These are phyloP conservation scores for Lapara coniferarum DNA, from an alignment of 2,888 invertebrate species.

Conservation along the genomic window DNA sequence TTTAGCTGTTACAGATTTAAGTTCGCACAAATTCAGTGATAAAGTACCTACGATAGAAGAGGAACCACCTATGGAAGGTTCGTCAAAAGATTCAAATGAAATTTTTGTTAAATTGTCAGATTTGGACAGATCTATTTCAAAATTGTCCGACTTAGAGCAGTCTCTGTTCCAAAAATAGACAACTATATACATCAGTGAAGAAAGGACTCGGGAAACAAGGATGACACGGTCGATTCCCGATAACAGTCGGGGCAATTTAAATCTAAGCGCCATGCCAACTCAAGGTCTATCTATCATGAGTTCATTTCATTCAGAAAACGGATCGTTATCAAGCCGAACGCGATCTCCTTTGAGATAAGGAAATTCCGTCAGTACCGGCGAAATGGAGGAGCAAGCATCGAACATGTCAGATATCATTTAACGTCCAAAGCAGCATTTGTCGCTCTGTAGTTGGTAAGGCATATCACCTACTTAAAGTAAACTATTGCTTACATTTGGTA, in stretches of 20 bases:
- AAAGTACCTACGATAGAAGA: conserved; percentile 36
- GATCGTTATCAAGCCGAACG: conserved; percentile 63
- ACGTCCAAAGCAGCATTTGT: conserved; percentile 83
- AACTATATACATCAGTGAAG: conserved; percentile 44
- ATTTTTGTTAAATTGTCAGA: conserved; percentile 91
- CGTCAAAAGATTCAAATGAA: conserved; percentile 42
- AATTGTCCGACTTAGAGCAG: conserved; percentile 90
- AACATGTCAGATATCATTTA: conserved; percentile 82
- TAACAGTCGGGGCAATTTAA: conserved; percentile 86
- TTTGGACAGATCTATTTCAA: conserved; percentile 84
- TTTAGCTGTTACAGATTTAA: conserved; percentile 25
- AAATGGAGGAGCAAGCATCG: conserved; percentile 75
- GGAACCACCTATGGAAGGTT: conserved; percentile 44
- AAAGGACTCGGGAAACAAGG: conserved; percentile 67
- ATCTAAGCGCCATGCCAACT: conserved; percentile 78
- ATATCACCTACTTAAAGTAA: neutral
- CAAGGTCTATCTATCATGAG: conserved; percentile 84
- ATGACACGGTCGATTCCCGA: conserved; percentile 89
- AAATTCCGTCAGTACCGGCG: conserved; percentile 56
- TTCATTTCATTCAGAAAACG: conserved; percentile 83
- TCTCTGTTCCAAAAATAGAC: conserved; percentile 58
- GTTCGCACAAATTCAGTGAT: conserved; percentile 25
- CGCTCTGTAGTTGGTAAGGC: conserved; percentile 80
- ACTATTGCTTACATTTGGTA: neutral
- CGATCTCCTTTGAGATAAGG: conserved; percentile 58